Evolutionary conservation across 2,113 vertebrate genomes (phyloP).

Genomic region (Tylochromis polylepis): DNA sequence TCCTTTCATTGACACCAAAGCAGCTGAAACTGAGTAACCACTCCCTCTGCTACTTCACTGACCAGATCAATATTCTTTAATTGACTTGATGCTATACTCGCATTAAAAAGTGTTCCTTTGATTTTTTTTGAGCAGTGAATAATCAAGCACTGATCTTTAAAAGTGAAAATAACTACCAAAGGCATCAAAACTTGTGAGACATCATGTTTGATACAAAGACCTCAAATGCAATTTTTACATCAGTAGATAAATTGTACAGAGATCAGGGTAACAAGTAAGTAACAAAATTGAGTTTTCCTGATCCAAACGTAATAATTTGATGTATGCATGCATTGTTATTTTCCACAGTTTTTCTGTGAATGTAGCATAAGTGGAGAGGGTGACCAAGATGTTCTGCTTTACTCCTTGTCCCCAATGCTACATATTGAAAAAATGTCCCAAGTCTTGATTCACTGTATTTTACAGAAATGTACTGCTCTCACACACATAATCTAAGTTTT

Average conservation of each 20-base stretch:
- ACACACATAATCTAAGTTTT: neutral
- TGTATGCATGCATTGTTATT: neutral
- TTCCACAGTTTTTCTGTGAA: neutral
- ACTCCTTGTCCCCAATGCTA: neutral
- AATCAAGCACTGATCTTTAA: neutral
- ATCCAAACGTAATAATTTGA: neutral
- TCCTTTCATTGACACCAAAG: neutral
- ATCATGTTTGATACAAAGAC: neutral
- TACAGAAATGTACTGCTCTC: neutral
- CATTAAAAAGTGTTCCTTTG: rapidly evolving
- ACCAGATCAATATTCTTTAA: neutral
- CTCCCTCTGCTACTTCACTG: neutral
- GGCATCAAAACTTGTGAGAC: neutral
- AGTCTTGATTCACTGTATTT: neutral
- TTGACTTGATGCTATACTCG: neutral
- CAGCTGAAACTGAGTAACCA: neutral
- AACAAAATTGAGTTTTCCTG: neutral
- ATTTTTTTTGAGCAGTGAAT: neutral
- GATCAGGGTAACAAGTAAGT: neutral
- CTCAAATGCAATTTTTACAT: neutral
- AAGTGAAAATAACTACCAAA: neutral
- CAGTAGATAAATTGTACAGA: neutral
- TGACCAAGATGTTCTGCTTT: neutral
- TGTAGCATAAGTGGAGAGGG: neutral
- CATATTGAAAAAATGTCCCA: neutral